Conservation (phyloP, 2,888 invertebrate genomes). For the Biston stratarius region DNA sequence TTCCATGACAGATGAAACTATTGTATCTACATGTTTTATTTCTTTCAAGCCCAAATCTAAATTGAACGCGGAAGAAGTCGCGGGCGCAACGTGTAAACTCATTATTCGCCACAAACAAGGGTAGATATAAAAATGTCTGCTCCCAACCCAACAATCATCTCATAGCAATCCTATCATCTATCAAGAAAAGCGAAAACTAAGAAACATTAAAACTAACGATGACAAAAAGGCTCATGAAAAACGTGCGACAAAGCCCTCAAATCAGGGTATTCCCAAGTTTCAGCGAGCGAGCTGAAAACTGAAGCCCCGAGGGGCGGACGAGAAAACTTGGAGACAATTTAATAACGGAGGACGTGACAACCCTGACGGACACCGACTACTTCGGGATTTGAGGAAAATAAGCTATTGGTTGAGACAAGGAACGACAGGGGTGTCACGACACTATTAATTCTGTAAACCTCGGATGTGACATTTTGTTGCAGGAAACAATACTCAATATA, state of each 20-base stretch:
- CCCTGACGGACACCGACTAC: conserved; percentile 22
- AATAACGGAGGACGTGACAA: conserved; percentile 66
- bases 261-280: conserved; percentile 19
- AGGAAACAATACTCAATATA: background rate
- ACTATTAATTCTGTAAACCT: conserved; percentile 15
- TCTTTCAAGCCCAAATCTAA: too few species aligned
- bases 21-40: too few species aligned
- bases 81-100: too few species aligned
- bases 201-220: conserved; percentile 7
- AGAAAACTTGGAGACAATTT: conserved; percentile 80
- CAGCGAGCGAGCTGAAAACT: conserved; percentile 8
- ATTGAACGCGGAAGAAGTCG: too few species aligned
- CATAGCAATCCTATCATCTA: background rate
- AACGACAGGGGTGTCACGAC: conserved; percentile 11
- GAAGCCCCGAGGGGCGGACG: conserved; percentile 56
- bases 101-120: background rate
- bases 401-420: conserved; percentile 14
- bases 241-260: conserved; percentile 20
- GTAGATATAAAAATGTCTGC: background rate
- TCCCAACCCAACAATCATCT: background rate
- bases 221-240: conserved; percentile 13
- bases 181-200: background rate
- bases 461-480: conserved; percentile 7
- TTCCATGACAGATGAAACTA: too few species aligned
- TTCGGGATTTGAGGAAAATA: conserved; percentile 25